Evolutionary conservation across 2,888 invertebrate species (phyloP), one percentile per base, ranked within the genome.

Genomic region (Nesidiocoris tenuis): DNA sequence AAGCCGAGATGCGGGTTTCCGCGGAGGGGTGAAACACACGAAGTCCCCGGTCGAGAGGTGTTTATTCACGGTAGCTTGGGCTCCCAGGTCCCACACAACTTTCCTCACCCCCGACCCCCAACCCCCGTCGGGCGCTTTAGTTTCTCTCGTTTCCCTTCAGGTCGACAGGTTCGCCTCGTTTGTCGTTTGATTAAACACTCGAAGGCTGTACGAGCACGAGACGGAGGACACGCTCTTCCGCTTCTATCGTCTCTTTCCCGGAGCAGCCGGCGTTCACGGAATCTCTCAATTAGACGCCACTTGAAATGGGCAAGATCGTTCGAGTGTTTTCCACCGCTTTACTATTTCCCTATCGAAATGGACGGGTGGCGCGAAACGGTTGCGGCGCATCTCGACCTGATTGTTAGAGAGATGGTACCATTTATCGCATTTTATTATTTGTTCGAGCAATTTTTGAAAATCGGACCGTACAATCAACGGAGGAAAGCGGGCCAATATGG

Each of bases 131-230:
- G 39, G n/a, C n/a, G n/a, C 39, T 39, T 39, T 12, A 39, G 39
- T 39, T 39, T 39, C 39, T 39, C 39, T 39, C 39, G 39, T 39
- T 39, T 39, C 39, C 39, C 39, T 39, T 39, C 39, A 12, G 39
- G 39, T 39, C 39, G 64, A 64, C 25, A 23, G 25, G 17, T 25
- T 25, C 64, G 9, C 24, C 64, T 25, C 64, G 64, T 64, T 64
- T 64, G 64, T 64, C 64, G 64, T 64, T 25, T 64, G 64, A 64
- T 64, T 64, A 64, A 64, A 25, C 64, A 64, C 64, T 64, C 25
- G 64, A 25, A 64, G 64, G 64, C 61, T 59, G n/a, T n/a, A n/a
- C n/a, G n/a, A n/a, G n/a, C n/a, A n/a, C n/a, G n/a, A n/a, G 12
- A 39, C 39, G 39, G 12, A 12, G 12, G 39, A 39, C 39, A 39